Evolutionary conservation across 2,113 vertebrate species (phyloP).

Genomic region (Gopherus flavomarginatus): DNA sequence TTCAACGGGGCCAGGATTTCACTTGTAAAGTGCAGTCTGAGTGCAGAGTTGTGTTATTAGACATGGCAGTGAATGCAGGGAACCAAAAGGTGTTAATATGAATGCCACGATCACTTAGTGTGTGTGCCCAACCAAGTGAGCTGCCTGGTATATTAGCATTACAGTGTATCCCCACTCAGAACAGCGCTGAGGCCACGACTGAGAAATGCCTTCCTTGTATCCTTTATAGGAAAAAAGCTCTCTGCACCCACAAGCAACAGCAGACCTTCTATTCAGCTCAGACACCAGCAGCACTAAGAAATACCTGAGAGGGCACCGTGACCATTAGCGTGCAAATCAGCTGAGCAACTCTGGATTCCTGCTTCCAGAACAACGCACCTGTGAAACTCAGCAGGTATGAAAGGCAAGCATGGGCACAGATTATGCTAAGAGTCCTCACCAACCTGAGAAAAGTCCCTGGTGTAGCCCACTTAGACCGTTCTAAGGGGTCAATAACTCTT

Average conservation of each 20-base stretch:
- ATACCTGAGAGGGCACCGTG: not conserved
- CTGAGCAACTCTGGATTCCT: not conserved
- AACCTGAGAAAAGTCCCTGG: not conserved
- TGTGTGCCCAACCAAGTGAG: not conserved
- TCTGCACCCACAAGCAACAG: not conserved
- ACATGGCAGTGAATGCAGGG: not conserved
- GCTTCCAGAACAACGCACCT: fast-evolving
- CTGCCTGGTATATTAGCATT: not conserved
- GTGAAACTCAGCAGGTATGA: not conserved
- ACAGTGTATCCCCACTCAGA: not conserved
- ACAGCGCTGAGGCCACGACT: not conserved
- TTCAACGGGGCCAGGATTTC: not conserved
- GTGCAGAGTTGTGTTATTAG: not conserved
- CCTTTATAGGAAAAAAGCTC: not conserved
- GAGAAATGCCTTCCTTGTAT: not conserved
- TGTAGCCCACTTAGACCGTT: not conserved
- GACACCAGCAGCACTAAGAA: not conserved
- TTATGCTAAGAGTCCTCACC: not conserved
- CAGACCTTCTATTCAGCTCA: not conserved
- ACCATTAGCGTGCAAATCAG: not conserved
- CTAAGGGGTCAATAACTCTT: not conserved
- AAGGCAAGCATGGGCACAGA: fast-evolving
- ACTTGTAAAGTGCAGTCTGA: not conserved
- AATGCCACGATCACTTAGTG: not conserved
- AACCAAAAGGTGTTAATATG: not conserved